These are phyloP conservation scores for Phodopus roborovskii DNA, from an alignment of 2,113 vertebrate species.

Conservation along the genomic window DNA sequence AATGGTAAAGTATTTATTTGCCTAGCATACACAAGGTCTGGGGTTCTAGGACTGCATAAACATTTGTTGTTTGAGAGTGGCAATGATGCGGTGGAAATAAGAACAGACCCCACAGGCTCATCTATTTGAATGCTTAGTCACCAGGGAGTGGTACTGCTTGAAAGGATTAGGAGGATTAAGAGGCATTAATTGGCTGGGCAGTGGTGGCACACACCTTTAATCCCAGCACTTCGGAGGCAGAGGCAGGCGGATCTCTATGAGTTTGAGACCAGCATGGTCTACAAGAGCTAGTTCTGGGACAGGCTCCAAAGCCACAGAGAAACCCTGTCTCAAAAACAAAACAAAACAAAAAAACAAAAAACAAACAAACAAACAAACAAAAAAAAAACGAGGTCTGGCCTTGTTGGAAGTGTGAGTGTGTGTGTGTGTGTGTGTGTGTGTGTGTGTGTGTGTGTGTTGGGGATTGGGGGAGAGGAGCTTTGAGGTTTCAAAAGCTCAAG, in stretches of 20 bases:
- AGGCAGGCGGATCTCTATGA: too few species aligned
- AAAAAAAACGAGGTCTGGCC: too few species aligned
- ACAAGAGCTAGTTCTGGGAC: too few species aligned
- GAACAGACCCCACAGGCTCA: not conserved
- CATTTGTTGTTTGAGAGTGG: not conserved
- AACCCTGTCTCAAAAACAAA: too few species aligned
- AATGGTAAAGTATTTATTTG: not conserved
- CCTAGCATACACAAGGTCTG: not conserved
- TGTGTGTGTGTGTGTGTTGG: too few species aligned
- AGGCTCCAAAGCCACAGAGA: too few species aligned
- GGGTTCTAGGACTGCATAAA: not conserved
- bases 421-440: too few species aligned
- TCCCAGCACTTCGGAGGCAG: too few species aligned
- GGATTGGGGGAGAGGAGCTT: not conserved
- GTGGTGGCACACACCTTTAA: too few species aligned
- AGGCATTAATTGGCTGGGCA: not conserved
- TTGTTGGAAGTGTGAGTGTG: not conserved
- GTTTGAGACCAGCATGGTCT: too few species aligned
- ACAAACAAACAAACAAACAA: too few species aligned
- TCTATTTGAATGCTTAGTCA: not conserved
- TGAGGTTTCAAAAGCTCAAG: not conserved
- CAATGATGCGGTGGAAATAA: not conserved
- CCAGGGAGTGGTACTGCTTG: not conserved
- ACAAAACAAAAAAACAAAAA: too few species aligned
- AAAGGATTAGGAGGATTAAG: not conserved